phyloP scores from a whole-genome alignment of 1,140 invertebrate species.

The Leptinotarsa texana region DNA sequence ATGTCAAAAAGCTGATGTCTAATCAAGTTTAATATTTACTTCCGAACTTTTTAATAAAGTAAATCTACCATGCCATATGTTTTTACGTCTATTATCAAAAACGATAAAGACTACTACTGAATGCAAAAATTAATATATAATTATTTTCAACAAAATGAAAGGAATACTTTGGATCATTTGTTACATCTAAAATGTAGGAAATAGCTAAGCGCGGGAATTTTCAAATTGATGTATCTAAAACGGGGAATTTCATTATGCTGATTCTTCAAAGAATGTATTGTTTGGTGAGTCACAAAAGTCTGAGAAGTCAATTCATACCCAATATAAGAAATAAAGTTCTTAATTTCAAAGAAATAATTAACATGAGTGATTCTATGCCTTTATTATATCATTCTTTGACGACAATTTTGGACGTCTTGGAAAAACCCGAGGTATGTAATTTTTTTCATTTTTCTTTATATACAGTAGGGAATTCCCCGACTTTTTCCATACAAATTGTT shows the following conservation, averaged over 20 bases:
- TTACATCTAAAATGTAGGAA: too few relatives aligned
- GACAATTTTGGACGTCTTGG: slow-evolving; percentile 18
- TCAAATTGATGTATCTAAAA: neutral
- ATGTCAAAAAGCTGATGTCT: too few relatives aligned
- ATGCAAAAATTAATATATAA: too few relatives aligned
- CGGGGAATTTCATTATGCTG: slow-evolving; percentile 1
- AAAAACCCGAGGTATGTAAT: slow-evolving; percentile 22
- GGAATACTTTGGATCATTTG: too few relatives aligned
- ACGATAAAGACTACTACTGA: too few relatives aligned
- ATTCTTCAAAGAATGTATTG: neutral
- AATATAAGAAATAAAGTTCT: neutral
- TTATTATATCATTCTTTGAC: slow-evolving; percentile 12
- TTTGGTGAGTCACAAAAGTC: slow-evolving; percentile 9
- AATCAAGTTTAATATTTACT: too few relatives aligned
- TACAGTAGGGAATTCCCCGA: too few relatives aligned
- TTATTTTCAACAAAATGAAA: too few relatives aligned
- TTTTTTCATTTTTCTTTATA: neutral
- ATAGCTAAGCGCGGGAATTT: neutral
- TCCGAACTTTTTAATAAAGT: too few relatives aligned
- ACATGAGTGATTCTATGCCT: neutral
- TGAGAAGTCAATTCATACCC: neutral
- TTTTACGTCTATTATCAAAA: too few relatives aligned
- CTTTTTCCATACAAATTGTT: too few relatives aligned
- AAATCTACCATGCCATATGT: too few relatives aligned
- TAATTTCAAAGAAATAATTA: neutral